phyloP scores from a whole-genome alignment of 2,797 vertebrate species.

The Dermochelys coriacea region DNA sequence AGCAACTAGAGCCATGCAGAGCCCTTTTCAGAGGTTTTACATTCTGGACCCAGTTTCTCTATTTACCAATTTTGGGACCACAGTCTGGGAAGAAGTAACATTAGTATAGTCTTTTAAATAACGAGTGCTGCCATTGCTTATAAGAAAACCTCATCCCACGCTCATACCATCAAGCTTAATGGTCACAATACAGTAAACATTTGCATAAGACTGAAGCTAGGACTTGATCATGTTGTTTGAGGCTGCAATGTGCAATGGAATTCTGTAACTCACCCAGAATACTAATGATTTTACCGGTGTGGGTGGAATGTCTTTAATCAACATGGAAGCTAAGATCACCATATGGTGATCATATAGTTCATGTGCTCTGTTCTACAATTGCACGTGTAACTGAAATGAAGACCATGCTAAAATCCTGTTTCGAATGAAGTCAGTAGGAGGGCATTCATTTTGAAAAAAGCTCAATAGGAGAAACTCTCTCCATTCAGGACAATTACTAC shows the following conservation, averaged over 20 bases:
- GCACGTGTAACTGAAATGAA: not conserved
- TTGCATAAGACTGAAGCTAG: constrained; percentile 11
- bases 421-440: not conserved
- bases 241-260: too few relatives aligned
- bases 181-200: not conserved
- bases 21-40: not conserved
- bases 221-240: not conserved
- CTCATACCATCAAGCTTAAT: constrained; percentile 14
- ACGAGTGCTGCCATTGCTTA: not conserved
- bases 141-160: not conserved
- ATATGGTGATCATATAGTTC: not conserved
- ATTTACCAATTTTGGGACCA: not conserved
- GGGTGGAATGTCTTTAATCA: not conserved
- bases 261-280: not conserved
- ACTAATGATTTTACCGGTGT: not conserved
- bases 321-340: not conserved
- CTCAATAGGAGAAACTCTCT: not conserved
- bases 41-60: not conserved
- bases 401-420: not conserved
- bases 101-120: not conserved
- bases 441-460: not conserved
- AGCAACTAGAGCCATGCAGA: constrained; percentile 35
- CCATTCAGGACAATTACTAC: not conserved
- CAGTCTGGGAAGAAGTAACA: not conserved
- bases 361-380: not conserved